A percentile compares a stretch with the other conserved stretches of the same genome.
Conservation (phyloP, 2,888 invertebrate species). For the Resseliella maxima region DNA sequence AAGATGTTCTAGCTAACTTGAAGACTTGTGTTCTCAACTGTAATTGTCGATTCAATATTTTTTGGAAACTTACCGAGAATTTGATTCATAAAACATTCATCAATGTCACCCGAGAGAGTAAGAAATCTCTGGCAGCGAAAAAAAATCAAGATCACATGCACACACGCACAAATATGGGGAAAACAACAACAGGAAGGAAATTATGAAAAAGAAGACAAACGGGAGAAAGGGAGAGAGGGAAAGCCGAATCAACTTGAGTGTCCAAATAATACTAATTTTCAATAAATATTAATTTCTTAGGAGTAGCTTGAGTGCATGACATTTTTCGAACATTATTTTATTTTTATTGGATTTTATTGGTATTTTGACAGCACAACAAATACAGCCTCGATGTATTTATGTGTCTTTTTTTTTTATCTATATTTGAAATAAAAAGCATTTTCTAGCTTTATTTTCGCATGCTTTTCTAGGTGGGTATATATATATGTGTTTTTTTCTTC, state of each 20-base stretch:
- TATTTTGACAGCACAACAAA: not conserved
- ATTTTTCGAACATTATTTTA: not conserved
- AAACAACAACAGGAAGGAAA: not conserved
- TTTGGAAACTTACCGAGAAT: not conserved
- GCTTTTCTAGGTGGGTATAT: too few relatives aligned
- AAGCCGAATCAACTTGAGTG: slow-evolving; percentile 17
- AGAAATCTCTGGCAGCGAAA: too few relatives aligned
- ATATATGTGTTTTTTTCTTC: not conserved
- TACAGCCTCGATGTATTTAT: not conserved
- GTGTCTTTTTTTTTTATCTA: not conserved
- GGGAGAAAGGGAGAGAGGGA: not conserved
- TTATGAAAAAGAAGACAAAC: not conserved
- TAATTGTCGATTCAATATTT: not conserved
- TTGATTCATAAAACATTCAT: slow-evolving; percentile 39
- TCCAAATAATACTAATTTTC: slow-evolving; percentile 47
- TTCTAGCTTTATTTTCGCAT: too few relatives aligned
- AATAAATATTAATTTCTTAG: slow-evolving; percentile 43
- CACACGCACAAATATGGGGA: not conserved
- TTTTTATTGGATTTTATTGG: slow-evolving; percentile 41
- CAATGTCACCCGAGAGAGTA: not conserved
- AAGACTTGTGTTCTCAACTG: not conserved
- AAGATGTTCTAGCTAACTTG: not conserved
- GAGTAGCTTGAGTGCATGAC: not conserved
- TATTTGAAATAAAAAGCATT: too few relatives aligned
- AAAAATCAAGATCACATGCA: too few relatives aligned